phyloP scores from a whole-genome alignment of 2,888 invertebrate genomes.

The Andrena hattorfiana region DNA sequence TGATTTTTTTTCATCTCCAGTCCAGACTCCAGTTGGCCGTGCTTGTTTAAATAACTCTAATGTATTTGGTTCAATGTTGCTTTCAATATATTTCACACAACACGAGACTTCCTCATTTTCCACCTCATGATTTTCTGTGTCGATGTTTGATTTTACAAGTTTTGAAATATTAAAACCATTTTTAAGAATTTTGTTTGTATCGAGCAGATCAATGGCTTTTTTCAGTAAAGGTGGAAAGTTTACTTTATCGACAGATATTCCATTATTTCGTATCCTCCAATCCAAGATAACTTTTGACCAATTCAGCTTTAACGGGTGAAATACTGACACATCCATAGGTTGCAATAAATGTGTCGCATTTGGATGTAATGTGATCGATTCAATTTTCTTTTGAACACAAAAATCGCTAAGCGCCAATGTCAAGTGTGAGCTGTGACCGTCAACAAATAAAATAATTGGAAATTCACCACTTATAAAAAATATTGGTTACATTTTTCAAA shows the following conservation, averaged over 20 bases:
- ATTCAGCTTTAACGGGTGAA: not conserved
- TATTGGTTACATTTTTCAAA: not conserved
- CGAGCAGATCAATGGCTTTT: not conserved
- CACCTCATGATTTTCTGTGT: not conserved
- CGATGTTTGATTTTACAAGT: not conserved
- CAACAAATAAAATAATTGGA: constrained; percentile 5
- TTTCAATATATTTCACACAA: not conserved
- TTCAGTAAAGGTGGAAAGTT: not conserved
- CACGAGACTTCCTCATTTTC: not conserved
- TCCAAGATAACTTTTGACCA: not conserved
- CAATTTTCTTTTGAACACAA: not conserved
- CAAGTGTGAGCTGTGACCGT: not conserved
- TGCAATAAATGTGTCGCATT: not conserved
- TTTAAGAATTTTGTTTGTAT: not conserved
- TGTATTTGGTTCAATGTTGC: not conserved
- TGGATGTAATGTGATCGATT: not conserved
- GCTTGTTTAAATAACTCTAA: not conserved
- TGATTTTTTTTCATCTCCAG: not conserved
- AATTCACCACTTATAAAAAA: not conserved
- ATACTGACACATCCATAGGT: not conserved
- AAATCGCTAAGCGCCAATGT: not conserved
- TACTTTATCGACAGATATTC: not conserved
- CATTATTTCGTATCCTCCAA: not conserved
- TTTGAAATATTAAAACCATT: not conserved
- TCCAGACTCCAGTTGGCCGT: not conserved